Evolutionary conservation across 1,140 invertebrate genomes (phyloP).

Genomic region (Papilio aristodemus): DNA sequence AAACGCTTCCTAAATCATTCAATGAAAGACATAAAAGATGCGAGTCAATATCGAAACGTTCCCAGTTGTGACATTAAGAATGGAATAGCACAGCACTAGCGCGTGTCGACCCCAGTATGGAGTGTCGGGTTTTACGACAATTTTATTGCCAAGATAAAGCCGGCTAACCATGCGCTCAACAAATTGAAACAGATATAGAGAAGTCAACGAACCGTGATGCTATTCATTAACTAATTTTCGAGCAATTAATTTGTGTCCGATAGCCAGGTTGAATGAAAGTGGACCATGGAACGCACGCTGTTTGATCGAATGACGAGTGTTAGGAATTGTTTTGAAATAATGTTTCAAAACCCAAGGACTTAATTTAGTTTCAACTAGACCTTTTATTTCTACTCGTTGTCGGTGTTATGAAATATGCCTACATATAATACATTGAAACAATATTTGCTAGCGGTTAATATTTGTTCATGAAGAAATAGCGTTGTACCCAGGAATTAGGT

Average conservation of each 20-base stretch:
- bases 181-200: slow-evolving; percentile 55
- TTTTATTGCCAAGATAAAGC: slow-evolving; percentile 57
- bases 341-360: neutral
- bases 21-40: slow-evolving; percentile 1
- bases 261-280: slow-evolving; percentile 11
- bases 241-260: slow-evolving; percentile 12
- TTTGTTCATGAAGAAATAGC: too few relatives aligned
- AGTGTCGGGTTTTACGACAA: slow-evolving; percentile 57
- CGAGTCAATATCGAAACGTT: slow-evolving; percentile 11
- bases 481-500: too few relatives aligned
- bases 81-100: slow-evolving; percentile 19
- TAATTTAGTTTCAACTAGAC: too few relatives aligned
- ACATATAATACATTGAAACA: too few relatives aligned
- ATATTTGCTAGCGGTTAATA: too few relatives aligned
- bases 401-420: too few relatives aligned
- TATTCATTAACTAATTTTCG: slow-evolving; percentile 29
- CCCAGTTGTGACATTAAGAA: slow-evolving; percentile 4
- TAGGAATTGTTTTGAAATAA: neutral
- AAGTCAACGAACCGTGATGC: slow-evolving; percentile 54
- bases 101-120: slow-evolving; percentile 40
- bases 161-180: slow-evolving; percentile 46
- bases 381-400: too few relatives aligned
- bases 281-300: neutral
- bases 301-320: neutral
- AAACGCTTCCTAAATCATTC: neutral